Base-by-base conservation (phyloP, 2,888 invertebrate species). In the Bembecia ichneumoniformis region DNA sequence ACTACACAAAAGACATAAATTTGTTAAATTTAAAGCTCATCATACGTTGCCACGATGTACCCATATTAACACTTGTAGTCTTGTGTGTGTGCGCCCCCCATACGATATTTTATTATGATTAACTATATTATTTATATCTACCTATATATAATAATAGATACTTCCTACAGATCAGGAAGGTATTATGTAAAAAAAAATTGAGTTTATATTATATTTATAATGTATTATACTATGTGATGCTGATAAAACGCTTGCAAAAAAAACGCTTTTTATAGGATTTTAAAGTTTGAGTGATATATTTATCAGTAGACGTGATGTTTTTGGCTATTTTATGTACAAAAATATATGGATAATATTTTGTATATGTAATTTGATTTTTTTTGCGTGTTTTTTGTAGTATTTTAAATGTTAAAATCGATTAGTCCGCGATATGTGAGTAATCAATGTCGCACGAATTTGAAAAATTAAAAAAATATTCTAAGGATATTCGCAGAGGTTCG, bases 31-130 rank as follows among this genome's bases (percentile, higher is more conserved):
- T 67, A 71, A 74, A 74, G 77, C 83, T 83, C 83, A 82, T 84
- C 86, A 86, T 86, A 86, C 86, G 87, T 78, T 77, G 80, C 82
- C 81, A 75, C 71, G 75, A 65, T 78, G 77, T 77, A 77, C 70
- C 68, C 64, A 56, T 66, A 80, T 77, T 82, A 82, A 81, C 80
- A 62, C 62, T 54, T 58, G 54, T 28, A 28, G 28, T 60, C 52
- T 62, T 62, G 67, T 66, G 72, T 71, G 73, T 71, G 70, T 69
- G 63, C 59, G 28, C 28, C 28, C 58, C 58, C 52, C 52, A 57
- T 52, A 65, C 60, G 56, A 57, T 28, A 28, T 28, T 28, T 28
- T 28, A 28, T 28, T 62, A 59, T 60, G 55, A 58, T 56, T 55
- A 56, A 55, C 56, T 54, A n/a, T 28, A 9, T n/a, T 28, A 28